A percentile compares a stretch with the other conserved stretches of the same genome.
phyloP scores from a whole-genome alignment of 37 sponge, comb jelly and placozoan species.

The Aplysina aerophoba region DNA sequence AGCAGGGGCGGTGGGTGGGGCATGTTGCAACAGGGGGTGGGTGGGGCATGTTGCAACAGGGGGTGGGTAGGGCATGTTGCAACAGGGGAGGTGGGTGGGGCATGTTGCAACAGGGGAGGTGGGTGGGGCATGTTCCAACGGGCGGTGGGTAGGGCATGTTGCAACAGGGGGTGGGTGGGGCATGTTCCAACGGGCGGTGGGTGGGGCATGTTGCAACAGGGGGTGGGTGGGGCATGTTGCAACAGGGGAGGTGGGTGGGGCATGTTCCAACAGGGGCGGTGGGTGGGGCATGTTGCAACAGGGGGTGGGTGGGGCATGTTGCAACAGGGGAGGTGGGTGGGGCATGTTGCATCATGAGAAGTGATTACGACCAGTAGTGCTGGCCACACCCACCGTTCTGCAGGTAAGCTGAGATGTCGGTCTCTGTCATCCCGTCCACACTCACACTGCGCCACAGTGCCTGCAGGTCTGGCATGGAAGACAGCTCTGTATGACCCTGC shows the following conservation, averaged over 20 bases:
- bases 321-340: background rate
- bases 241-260: background rate
- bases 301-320: background rate
- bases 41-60: background rate
- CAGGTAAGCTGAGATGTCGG: slow-evolving; percentile 70
- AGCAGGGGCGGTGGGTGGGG: background rate
- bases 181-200: background rate
- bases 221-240: background rate
- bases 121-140: no score
- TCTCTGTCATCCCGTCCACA: slow-evolving; percentile 70
- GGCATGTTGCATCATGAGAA: background rate
- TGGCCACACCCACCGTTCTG: slow-evolving; percentile 37
- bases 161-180: background rate
- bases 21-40: no score
- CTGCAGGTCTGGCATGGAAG: slow-evolving; percentile 31
- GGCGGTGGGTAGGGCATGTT: background rate
- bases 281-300: background rate
- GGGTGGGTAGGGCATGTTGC: background rate
- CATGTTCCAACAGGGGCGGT: no score
- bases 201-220: no score
- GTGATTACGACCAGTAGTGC: no score
- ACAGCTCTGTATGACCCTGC: background rate
- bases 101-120: no score
- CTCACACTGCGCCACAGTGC: slow-evolving; percentile 64
- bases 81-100: no score